Conservation (phyloP, 2,888 invertebrate species). For the Pachydiplax longipennis region DNA sequence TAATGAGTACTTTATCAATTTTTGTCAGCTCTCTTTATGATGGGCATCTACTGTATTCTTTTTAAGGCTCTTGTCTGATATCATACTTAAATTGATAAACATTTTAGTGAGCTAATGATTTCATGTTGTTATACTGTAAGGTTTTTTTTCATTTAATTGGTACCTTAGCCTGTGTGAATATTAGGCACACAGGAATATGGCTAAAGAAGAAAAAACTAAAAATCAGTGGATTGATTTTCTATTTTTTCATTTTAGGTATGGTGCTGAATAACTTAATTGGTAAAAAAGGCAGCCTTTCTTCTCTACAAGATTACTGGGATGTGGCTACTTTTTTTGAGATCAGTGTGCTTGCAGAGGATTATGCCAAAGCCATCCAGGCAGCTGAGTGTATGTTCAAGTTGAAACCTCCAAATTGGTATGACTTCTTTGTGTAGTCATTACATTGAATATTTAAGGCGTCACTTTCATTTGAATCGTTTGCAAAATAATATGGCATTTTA, state of each 20-base stretch:
- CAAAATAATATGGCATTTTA: too few relatives aligned
- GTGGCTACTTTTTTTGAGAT: slow-evolving; percentile 99
- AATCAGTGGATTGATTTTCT: slow-evolving; percentile 38
- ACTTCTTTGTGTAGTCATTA: neutral
- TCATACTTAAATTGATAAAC: too few relatives aligned
- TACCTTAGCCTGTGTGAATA: too few relatives aligned
- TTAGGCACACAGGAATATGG: too few relatives aligned
- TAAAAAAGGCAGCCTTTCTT: slow-evolving; percentile 92
- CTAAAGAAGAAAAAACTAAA: too few relatives aligned
- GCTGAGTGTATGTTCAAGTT: slow-evolving; percentile 93
- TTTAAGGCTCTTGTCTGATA: too few relatives aligned
- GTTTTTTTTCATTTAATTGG: too few relatives aligned
- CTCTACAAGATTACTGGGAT: slow-evolving; percentile 97
- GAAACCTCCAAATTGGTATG: slow-evolving; percentile 85
- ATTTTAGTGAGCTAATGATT: too few relatives aligned
- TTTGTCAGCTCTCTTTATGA: too few relatives aligned
- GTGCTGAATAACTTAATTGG: slow-evolving; percentile 97
- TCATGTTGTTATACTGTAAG: too few relatives aligned
- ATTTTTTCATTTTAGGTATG: slow-evolving; percentile 69
- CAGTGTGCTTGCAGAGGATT: slow-evolving; percentile 96
- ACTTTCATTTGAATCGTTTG: neutral
- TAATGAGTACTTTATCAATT: too few relatives aligned
- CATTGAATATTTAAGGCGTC: neutral
- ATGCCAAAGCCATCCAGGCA: slow-evolving; percentile 94
- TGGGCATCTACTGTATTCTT: too few relatives aligned